Evolutionary conservation across 2,888 invertebrate genomes (phyloP).

Genomic region (Perithous albicinctus): DNA sequence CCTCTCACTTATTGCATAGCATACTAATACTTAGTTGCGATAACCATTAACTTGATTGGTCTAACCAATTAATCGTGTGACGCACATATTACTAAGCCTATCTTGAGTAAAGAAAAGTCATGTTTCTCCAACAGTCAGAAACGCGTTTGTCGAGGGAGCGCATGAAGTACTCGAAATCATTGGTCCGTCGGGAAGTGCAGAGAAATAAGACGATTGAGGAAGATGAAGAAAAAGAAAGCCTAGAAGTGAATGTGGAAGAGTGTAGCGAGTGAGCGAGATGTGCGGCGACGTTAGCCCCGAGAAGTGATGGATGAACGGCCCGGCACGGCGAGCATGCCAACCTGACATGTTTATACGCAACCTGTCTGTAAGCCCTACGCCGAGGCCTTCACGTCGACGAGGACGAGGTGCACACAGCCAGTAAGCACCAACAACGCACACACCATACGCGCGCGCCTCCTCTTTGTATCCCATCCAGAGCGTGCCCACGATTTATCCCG

Average conservation of each 20-base stretch:
- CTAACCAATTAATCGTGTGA: not conserved
- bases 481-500: constrained; percentile 79
- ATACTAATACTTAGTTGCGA: no score
- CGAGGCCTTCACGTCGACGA: constrained; percentile 62
- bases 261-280: constrained; percentile 56
- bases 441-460: constrained; percentile 74
- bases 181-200: constrained; percentile 30
- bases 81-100: no score
- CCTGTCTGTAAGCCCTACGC: constrained; percentile 78
- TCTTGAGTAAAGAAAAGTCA: no score
- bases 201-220: not conserved
- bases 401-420: constrained; percentile 50
- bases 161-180: constrained; percentile 61
- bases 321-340: constrained; percentile 78
- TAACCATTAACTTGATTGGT: no score
- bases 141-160: constrained; percentile 3
- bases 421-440: constrained; percentile 46
- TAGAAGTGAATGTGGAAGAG: constrained; percentile 46
- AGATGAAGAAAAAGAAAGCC: constrained; percentile 28
- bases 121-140: no score
- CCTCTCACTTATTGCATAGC: no score
- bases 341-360: constrained; percentile 84
- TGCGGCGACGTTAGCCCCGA: constrained; percentile 61
- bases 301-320: constrained; percentile 82
- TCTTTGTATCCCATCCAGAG: constrained; percentile 77